Conservation (phyloP, 2,797 vertebrate species). For the Protosalanx chinensis region DNA sequence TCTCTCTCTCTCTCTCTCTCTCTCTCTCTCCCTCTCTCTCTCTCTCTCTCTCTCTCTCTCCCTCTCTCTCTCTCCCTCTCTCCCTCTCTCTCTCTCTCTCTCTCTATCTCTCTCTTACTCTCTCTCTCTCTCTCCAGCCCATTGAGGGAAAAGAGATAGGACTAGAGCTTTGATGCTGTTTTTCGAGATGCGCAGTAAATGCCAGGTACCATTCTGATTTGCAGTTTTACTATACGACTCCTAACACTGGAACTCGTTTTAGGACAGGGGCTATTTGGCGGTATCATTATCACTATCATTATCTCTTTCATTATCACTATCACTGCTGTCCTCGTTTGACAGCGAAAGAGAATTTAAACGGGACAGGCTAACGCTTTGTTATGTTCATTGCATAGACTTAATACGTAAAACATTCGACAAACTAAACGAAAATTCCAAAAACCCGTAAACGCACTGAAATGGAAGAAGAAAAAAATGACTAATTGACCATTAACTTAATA, state of each 20-base stretch:
- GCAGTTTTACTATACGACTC: conserved; percentile 11
- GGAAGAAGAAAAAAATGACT: too few species aligned
- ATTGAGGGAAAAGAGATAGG: neutral
- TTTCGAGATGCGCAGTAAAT: conserved; percentile 33
- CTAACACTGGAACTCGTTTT: conserved; percentile 39
- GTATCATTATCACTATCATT: too few species aligned
- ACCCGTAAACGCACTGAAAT: too few species aligned
- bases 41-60: neutral
- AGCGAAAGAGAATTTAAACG: too few species aligned
- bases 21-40: too few species aligned
- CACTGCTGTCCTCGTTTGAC: too few species aligned
- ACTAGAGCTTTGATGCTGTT: conserved; percentile 19
- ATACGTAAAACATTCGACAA: too few species aligned
- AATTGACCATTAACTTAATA: neutral
- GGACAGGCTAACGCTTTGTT: too few species aligned
- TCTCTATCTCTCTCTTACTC: too few species aligned
- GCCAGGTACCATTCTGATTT: conserved; percentile 43
- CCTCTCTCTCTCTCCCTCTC: neutral
- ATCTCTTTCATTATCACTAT: too few species aligned
- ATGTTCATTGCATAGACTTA: too few species aligned
- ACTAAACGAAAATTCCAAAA: too few species aligned
- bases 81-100: neutral
- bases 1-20: conserved; percentile 17
- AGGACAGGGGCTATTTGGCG: neutral
- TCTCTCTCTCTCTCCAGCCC: neutral